Evolutionary conservation across 2,888 invertebrate genomes (phyloP).

Genomic region (Labia minor): DNA sequence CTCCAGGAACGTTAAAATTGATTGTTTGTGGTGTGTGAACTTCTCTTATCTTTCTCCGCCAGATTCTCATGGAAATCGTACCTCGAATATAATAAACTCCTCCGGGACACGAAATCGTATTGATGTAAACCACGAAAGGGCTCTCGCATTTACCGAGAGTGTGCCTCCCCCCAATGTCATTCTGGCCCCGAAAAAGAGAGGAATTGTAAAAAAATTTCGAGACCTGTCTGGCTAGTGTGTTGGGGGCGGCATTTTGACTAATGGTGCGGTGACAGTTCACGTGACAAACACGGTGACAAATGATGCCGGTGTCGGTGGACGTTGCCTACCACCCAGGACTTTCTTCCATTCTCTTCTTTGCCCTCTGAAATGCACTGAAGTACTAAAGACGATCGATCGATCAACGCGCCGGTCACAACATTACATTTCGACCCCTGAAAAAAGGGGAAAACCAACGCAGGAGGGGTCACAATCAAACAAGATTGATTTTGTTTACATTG

Average conservation of each 20-base stretch:
- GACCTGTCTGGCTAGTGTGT: background rate
- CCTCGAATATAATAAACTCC: background rate
- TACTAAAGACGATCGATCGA: slow-evolving; percentile 13
- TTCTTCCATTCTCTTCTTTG: background rate
- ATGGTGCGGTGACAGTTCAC: slow-evolving; percentile 3
- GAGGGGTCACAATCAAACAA: background rate
- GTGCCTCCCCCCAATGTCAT: background rate
- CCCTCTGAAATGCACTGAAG: background rate
- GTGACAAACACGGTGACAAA: slow-evolving; percentile 13
- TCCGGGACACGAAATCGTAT: background rate
- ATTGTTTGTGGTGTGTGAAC: no score
- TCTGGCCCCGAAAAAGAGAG: background rate
- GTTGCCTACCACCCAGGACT: background rate
- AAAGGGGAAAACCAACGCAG: background rate
- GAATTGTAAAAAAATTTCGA: background rate
- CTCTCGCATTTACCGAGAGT: no score
- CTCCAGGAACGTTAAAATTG: no score
- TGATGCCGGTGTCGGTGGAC: background rate
- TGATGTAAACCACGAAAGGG: background rate
- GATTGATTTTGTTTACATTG: slow-evolving; percentile 13
- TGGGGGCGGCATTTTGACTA: slow-evolving; percentile 2
- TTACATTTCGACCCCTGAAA: no score
- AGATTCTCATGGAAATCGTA: background rate
- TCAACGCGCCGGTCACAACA: background rate
- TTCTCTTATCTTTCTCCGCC: no score